Base-by-base conservation (phyloP, 2,113 vertebrate species). In the Sander lucioperca region DNA sequence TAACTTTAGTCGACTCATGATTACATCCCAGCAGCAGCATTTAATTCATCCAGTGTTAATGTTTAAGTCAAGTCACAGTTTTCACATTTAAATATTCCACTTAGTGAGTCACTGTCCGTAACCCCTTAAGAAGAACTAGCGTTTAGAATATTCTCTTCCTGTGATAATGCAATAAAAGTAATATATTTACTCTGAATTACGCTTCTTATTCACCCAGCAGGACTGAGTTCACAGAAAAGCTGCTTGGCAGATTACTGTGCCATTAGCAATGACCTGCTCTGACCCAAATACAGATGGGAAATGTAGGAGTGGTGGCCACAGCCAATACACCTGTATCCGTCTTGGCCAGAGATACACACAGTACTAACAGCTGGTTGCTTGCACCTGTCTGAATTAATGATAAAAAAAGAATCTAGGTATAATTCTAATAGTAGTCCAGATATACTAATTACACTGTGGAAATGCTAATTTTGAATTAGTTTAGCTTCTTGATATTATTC, bases 21-120 rank as follows among this genome's bases (percentile, higher is more conserved):
- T 61, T 80, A 39, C 85, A 83, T 80, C 69, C 68, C 71, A 63
- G 54, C 27, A 78, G 62, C 75, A 75, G 51, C 79, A 84, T 80
- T 77, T n/a, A 71, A 18, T 91, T 83, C 11, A 66, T 76, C 78
- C 27, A 70, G 53, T 62, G 43, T 80, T 62, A 67, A 25, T 77
- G 74, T 80, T 85, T 47, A 74, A 48, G 47, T 73, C 3, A 5
- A 73, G 73, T 85, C 61, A 56, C 78, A 33, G 48, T 16, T 43
- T 43, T 43, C 10, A 43, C 14, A 74, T 75, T 81, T 13, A 25
- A 72, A 66, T 83, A 56, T 84, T 80, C 63, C 66, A 45, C 47
- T 43, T 18, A 47, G 23, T 69, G 80, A 77, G n/a, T 64, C 74
- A 68, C 5, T 36, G 25, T 27, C 51, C 56, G 27, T 25, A 58